Evolutionary conservation across 37 sponge, comb jelly and placozoan genomes (phyloP).

Genomic region (Agelas oroides): DNA sequence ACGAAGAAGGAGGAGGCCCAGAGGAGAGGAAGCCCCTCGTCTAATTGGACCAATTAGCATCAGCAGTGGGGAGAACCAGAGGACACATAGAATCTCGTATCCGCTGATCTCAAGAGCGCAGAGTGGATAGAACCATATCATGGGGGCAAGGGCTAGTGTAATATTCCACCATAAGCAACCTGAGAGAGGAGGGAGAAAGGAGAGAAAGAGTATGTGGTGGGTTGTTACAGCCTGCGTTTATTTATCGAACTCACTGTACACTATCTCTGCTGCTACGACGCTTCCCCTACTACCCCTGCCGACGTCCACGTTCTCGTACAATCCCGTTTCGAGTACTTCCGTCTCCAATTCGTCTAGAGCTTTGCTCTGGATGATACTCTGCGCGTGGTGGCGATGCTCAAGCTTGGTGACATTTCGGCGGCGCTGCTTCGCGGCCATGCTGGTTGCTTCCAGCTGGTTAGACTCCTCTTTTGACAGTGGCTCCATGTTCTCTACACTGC

Average conservation of each 20-base stretch:
- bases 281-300: constrained; percentile 37
- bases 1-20: constrained; percentile 51
- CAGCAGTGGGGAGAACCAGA: constrained; percentile 68
- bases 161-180: constrained; percentile 78
- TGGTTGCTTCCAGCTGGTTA: constrained; percentile 1
- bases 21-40: constrained; percentile 21
- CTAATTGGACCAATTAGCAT: constrained; percentile 28
- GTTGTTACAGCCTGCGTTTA: neutral
- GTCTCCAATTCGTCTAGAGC: constrained; percentile 66
- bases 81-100: constrained; percentile 31
- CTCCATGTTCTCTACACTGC: neutral
- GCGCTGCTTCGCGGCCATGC: neutral
- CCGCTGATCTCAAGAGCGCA: constrained; percentile 54
- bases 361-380: constrained; percentile 67
- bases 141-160: constrained; percentile 49
- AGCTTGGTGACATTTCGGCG: neutral
- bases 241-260: constrained; percentile 41
- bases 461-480: neutral
- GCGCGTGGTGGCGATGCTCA: constrained; percentile 60
- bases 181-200: neutral
- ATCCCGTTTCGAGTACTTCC: constrained; percentile 50
- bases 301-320: constrained; percentile 45
- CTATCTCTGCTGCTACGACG: constrained; percentile 40
- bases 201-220: neutral
- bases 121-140: constrained; percentile 62